phyloP scores from a whole-genome alignment of 2,113 vertebrate species.

The Thalassarche chlororhynchos region DNA sequence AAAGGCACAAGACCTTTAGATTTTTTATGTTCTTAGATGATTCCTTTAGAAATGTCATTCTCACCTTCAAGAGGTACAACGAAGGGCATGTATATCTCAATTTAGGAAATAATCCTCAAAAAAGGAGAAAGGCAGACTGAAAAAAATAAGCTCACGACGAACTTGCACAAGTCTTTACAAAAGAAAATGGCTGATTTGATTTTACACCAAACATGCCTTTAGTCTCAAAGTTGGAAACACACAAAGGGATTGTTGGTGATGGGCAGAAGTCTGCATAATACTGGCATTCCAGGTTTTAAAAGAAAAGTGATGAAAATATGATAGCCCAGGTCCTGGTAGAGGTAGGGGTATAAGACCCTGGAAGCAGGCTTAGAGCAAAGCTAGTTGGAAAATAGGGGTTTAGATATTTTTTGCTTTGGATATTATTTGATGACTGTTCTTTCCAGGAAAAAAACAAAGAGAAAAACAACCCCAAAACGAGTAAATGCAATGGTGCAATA shows the following conservation, averaged over 20 bases:
- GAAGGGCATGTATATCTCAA: not conserved
- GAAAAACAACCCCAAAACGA: not conserved
- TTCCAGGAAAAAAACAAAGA: not conserved
- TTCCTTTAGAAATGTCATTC: not conserved
- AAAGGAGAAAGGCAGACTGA: not conserved
- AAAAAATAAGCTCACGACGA: not conserved
- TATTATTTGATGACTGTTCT: not conserved
- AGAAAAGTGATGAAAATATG: not conserved
- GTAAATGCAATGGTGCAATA: fast-evolving
- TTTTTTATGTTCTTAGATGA: not conserved
- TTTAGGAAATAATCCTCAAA: not conserved
- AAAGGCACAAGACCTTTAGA: not conserved
- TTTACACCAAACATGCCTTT: not conserved
- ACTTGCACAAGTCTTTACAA: not conserved
- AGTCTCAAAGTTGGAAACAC: not conserved
- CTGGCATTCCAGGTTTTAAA: not conserved
- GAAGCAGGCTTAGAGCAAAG: not conserved
- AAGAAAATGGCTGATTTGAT: not conserved
- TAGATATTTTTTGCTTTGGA: not conserved
- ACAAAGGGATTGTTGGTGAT: not conserved
- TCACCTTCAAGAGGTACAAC: not conserved
- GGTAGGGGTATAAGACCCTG: not conserved
- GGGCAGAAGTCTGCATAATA: not conserved
- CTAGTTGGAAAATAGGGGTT: not conserved
- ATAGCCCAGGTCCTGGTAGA: not conserved